These are phyloP conservation scores for pig (Sus scrofa) DNA, from an alignment of 2,113 vertebrate species.

Conservation along the genomic window DNA sequence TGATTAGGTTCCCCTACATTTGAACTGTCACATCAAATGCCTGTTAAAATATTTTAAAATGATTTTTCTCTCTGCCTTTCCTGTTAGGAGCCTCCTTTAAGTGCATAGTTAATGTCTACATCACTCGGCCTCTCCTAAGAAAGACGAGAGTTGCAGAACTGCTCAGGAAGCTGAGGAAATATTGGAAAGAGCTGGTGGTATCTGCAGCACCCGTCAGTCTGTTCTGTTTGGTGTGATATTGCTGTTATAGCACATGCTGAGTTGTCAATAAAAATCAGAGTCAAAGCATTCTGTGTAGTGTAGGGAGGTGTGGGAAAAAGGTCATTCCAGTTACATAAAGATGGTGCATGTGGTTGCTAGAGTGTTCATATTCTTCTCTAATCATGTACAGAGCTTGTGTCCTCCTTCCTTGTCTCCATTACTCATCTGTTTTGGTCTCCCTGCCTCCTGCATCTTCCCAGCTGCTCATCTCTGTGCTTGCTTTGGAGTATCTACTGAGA, in stretches of 20 bases:
- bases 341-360: background rate
- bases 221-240: background rate
- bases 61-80: fast-evolving
- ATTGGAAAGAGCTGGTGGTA: background rate
- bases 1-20: background rate
- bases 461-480: background rate
- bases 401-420: background rate
- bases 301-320: background rate
- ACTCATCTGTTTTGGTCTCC: background rate
- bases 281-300: background rate
- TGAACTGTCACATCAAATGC: background rate
- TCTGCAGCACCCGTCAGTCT: background rate
- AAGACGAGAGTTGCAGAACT: fast-evolving
- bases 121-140: background rate
- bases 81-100: background rate
- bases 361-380: background rate
- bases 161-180: background rate
- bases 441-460: background rate
- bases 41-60: background rate
- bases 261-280: slow-evolving; percentile 50
- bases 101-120: fast-evolving
- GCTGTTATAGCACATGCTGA: background rate
- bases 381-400: background rate
- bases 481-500: background rate
- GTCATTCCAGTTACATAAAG: background rate